Conservation (phyloP, 2,113 vertebrate genomes). For the Oostethus manadensis region DNA sequence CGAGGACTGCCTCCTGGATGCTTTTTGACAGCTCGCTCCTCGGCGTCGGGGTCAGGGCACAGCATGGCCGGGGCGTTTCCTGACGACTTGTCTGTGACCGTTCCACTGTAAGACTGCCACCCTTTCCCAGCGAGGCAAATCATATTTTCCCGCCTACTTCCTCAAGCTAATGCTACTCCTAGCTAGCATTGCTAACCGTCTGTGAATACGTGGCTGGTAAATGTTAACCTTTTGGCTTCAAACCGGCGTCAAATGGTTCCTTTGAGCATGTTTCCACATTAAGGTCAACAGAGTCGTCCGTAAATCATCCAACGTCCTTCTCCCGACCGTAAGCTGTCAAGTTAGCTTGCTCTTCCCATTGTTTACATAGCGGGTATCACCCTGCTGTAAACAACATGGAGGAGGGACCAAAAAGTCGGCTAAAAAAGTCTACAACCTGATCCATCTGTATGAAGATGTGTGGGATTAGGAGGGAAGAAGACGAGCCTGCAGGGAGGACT, state of each 20-base stretch:
- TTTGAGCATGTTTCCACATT: not conserved
- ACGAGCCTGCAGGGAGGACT: slow-evolving; percentile 23
- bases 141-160: not conserved
- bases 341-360: not conserved
- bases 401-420: slow-evolving; percentile 13
- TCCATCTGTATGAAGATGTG: slow-evolving; percentile 15
- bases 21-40: slow-evolving; percentile 46
- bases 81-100: slow-evolving; percentile 30
- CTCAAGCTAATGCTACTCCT: not conserved
- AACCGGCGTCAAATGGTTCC: not conserved
- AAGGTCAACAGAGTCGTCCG: not conserved
- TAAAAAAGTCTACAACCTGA: not conserved
- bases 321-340: not conserved
- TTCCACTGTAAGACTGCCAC: slow-evolving; percentile 1
- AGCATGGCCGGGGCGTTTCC: not conserved
- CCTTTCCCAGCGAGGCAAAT: not conserved
- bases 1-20: not conserved
- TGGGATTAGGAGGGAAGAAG: slow-evolving; percentile 21
- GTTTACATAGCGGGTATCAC: not conserved
- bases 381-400: slow-evolving; percentile 9
- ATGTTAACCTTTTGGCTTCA: slow-evolving; percentile 9
- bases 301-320: not conserved
- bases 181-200: slow-evolving; percentile 4
- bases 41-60: slow-evolving; percentile 15
- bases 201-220: slow-evolving; percentile 17